Evolutionary conservation across 2,888 invertebrate genomes (phyloP).

Genomic region (Lucinisca nassula): DNA sequence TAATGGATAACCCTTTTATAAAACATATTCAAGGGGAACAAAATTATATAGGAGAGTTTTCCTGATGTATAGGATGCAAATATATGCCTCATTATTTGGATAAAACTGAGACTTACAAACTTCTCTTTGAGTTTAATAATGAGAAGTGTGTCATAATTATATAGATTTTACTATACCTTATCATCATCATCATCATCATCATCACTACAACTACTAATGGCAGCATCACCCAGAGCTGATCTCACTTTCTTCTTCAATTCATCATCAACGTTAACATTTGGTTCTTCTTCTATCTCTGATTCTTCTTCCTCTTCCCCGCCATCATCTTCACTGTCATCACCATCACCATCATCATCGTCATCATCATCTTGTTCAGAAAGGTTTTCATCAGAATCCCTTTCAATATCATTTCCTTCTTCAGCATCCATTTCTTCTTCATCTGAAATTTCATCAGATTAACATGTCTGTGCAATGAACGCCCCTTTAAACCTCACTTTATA

Average conservation of each 20-base stretch:
- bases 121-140: no score
- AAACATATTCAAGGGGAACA: no score
- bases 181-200: constrained; percentile 57
- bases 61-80: no score
- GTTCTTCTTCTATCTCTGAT: constrained; percentile 78
- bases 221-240: constrained; percentile 91
- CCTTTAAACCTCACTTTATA: no score
- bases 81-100: no score
- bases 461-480: no score
- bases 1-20: no score
- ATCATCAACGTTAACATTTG: constrained; percentile 89
- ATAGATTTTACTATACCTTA: no score
- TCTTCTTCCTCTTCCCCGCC: constrained; percentile 89
- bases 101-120: no score
- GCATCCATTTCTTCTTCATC: background rate
- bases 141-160: no score
- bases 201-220: constrained; percentile 89
- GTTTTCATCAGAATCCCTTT: constrained; percentile 48
- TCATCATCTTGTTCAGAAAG: no score
- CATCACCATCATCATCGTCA: constrained; percentile 78
- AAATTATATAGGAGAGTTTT: no score
- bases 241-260: constrained; percentile 92
- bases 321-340: constrained; percentile 32
- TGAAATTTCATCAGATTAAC: background rate
- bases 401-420: constrained; percentile 21